These are phyloP conservation scores for Carcina quercana DNA, from an alignment of 2,888 invertebrate genomes.

Conservation along the genomic window DNA sequence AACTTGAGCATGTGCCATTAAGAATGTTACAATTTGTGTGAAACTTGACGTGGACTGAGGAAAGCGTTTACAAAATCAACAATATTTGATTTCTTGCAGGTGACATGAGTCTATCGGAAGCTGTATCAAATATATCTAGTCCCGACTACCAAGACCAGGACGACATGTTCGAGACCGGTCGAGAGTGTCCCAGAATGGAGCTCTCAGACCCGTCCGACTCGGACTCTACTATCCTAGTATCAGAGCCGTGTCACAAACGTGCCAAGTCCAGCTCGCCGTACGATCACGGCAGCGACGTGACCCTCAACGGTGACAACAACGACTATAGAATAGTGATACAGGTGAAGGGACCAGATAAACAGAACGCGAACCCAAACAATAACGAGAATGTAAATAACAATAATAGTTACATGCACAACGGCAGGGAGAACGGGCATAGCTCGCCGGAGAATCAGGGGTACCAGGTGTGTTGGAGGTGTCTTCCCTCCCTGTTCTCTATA, in stretches of 20 bases:
- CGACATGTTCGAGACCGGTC: constrained; percentile 84
- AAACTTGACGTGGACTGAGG: too few species aligned
- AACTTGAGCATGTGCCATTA: too few species aligned
- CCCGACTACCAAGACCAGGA: constrained; percentile 93
- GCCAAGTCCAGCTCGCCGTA: constrained; percentile 62
- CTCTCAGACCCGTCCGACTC: constrained; percentile 93
- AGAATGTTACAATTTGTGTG: too few species aligned
- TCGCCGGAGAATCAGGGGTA: constrained; percentile 76
- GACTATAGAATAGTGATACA: constrained; percentile 89
- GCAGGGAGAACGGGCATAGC: constrained; percentile 60
- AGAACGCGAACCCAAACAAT: constrained; percentile 45
- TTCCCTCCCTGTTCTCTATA: too few species aligned
- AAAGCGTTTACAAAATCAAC: too few species aligned
- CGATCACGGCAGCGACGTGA: constrained; percentile 75
- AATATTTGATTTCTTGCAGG: constrained; percentile 52
- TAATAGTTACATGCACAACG: constrained; percentile 60
- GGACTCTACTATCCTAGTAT: constrained; percentile 90
- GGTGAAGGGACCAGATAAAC: constrained; percentile 63
- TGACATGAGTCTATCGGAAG: constrained; percentile 89
- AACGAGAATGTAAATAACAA: constrained; percentile 57
- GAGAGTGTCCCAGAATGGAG: constrained; percentile 87
- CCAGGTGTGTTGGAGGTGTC: constrained; percentile 64
- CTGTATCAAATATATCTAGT: constrained; percentile 91
- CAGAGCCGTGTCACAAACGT: constrained; percentile 80
- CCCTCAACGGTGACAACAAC: constrained; percentile 64